phyloP scores from a whole-genome alignment of 1,140 invertebrate species.

The Orius laevigatus region DNA sequence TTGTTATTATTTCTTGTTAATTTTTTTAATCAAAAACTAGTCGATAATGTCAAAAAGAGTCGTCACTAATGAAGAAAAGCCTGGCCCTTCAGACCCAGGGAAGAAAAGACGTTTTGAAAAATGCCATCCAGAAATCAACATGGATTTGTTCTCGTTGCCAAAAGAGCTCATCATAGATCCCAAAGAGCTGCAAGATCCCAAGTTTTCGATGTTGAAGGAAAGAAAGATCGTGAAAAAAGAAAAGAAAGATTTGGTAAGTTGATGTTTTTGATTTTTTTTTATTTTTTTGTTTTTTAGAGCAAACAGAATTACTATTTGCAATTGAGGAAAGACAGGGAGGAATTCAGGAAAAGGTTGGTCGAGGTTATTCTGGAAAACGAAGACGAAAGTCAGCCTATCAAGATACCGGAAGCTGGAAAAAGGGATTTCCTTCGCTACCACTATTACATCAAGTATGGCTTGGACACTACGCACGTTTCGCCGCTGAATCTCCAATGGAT shows the following conservation, averaged over 20 bases:
- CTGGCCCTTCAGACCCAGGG: background rate
- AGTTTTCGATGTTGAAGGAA: background rate
- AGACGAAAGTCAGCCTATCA: conserved; percentile 24
- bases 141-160: conserved; percentile 10
- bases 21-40: too few species aligned
- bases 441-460: conserved; percentile 75
- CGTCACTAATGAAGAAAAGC: too few species aligned
- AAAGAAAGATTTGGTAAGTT: background rate
- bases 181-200: background rate
- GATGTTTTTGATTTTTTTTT: background rate
- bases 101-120: background rate
- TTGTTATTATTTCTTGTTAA: too few species aligned
- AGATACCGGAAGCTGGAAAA: conserved; percentile 39
- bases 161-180: conserved; percentile 6
- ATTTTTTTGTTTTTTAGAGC: conserved; percentile 5
- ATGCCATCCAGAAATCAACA: conserved; percentile 1
- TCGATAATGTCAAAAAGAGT: too few species aligned
- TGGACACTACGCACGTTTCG: conserved; percentile 71
- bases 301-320: conserved; percentile 32
- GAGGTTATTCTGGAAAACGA: conserved; percentile 37
- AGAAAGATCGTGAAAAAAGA: background rate
- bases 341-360: conserved; percentile 63
- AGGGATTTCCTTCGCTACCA: conserved; percentile 65
- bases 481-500: conserved; percentile 43
- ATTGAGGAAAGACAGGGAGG: conserved; percentile 56